Evolutionary conservation across 2,888 invertebrate genomes (phyloP), one percentile per base, ranked within the genome.

Genomic region (Nephrotoma flavescens): DNA sequence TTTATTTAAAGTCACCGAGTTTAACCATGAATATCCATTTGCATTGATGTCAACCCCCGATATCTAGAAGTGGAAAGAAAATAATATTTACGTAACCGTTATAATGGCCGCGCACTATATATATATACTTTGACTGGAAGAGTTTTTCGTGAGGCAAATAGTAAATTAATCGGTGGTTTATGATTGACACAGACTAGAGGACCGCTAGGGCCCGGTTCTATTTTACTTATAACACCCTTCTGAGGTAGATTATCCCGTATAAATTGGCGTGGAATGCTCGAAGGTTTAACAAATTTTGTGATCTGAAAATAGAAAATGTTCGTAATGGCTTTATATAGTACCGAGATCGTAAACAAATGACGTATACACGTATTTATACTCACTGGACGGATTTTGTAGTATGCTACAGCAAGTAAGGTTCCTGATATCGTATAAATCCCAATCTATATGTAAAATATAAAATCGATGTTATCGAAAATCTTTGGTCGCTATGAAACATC

Each of bases 281-380:
- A 91, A 15, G 94, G 93, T 89, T 92, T 93, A 47, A 92, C 93
- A 90, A 94, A 94, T 91, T 93, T 94, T 90, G 94, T 93, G 90
- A 94, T 92, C 94, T 94, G 89, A 88, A 88, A 89, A 88, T 88
- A 88, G 86, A 88, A 88, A 88, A 87, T 86, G 42, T 41, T 15
- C 87, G 86, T 83, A 87, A 87, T 42, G 15, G 2, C 19, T 47
- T 5, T 6, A 31, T 86, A 45, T n/a, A 19, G 52, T 2, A 6
- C 15, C 52, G 52, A 15, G 15, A 9, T 31, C 31, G 31, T 71
- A 71, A 52, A 52, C 52, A 52, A n/a, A 52, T 57, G 71, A 85
- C 85, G 31, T 85, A 6, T n/a, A 19, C 0, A 4, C 11, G 19
- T 12, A 47, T 12, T 2, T 2, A 2, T 42, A 41, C 86, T 42